Evolutionary conservation across 2,113 vertebrate genomes (phyloP).

Genomic region (Andinoacara biseriatus): DNA sequence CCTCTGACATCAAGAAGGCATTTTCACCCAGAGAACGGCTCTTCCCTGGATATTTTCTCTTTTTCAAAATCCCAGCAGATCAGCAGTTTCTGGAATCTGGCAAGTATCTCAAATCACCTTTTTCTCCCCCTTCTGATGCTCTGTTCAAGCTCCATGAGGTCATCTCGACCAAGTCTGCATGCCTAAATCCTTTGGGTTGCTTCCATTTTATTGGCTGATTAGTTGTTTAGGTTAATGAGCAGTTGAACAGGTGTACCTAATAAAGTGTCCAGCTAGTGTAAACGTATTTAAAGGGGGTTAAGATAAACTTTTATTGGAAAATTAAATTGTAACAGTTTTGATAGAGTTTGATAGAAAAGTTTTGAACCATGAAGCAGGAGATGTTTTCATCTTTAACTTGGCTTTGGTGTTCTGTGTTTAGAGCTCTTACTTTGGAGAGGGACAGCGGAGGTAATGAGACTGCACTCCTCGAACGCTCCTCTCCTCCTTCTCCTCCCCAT

Average conservation of each 20-base stretch:
- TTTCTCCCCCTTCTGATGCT: background rate
- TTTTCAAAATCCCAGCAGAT: background rate
- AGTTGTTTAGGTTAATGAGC: background rate
- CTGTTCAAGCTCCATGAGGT: background rate
- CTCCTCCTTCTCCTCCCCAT: constrained; percentile 64
- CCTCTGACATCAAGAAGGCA: background rate
- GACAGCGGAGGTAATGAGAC: constrained; percentile 90
- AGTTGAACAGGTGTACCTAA: background rate
- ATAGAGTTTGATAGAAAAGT: background rate
- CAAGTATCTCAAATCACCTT: background rate
- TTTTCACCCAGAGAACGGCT: background rate
- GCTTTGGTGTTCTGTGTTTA: background rate
- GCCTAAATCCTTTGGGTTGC: background rate
- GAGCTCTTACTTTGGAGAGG: constrained; percentile 84
- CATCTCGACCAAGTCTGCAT: background rate
- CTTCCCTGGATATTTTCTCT: background rate
- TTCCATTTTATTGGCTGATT: background rate
- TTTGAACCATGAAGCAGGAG: background rate
- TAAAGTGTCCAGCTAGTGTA: background rate
- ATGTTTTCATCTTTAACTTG: background rate
- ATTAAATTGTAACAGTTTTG: background rate
- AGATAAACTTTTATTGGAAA: background rate
- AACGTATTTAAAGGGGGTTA: background rate
- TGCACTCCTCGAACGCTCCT: constrained; percentile 81
- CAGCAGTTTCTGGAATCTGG: background rate